These are phyloP conservation scores for Clarias magur DNA, from an alignment of 2,113 vertebrate species.

Conservation along the genomic window DNA sequence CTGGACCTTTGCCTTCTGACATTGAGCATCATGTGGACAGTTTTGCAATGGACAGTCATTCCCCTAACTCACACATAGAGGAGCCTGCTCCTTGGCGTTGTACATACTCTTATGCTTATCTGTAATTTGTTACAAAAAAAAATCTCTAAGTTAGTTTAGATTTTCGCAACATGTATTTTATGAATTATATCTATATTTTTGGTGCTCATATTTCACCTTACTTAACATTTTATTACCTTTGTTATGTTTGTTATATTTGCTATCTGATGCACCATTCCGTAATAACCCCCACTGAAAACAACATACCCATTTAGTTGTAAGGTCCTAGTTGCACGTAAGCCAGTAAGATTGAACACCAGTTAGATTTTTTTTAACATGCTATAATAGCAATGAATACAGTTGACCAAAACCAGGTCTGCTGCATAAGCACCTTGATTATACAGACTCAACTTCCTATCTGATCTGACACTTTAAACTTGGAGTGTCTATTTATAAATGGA, in stretches of 20 bases:
- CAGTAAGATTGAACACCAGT: neutral
- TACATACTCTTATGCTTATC: slow-evolving; percentile 82
- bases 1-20: slow-evolving; percentile 74
- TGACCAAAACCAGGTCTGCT: neutral
- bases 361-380: neutral
- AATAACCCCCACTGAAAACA: no score
- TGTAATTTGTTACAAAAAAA: slow-evolving; percentile 60
- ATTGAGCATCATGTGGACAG: slow-evolving; percentile 75
- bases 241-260: neutral
- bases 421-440: neutral
- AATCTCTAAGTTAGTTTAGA: neutral
- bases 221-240: neutral
- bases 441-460: neutral
- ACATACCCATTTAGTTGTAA: neutral
- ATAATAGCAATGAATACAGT: neutral
- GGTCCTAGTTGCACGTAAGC: neutral
- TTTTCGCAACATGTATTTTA: neutral
- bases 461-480: neutral
- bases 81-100: slow-evolving; percentile 82
- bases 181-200: neutral
- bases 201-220: neutral
- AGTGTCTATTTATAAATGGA: neutral
- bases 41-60: slow-evolving; percentile 73
- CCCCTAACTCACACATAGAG: slow-evolving; percentile 77
- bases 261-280: neutral